Evolutionary conservation across 2,888 invertebrate genomes (phyloP), one percentile per base, ranked within the genome.

Genomic region (Conomelus anceps): DNA sequence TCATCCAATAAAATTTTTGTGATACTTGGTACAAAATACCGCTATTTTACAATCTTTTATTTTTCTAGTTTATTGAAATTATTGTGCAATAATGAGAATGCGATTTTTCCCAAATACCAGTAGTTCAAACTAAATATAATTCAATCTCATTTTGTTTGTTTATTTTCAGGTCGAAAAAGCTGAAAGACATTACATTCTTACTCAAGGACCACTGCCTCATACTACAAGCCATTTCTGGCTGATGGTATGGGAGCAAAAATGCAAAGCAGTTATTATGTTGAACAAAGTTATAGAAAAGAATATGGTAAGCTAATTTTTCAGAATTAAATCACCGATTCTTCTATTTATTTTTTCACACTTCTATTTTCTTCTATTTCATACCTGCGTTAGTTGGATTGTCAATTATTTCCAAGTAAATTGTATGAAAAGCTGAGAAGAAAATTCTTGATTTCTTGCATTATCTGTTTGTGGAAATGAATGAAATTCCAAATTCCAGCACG

Each of bases 161-260:
- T 92, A 91, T 91, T 92, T 91, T 26, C 93, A 97, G 96, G 95
- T 98, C 93, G 96, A 97, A 90, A 95, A 96, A 91, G 98, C 98
- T 89, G 95, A 96, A 92, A 95, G 99, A 91, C 96, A 96, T 93
- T 99, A 99, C 93, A 99, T 99, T 92, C 94, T 99, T 90, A 98
- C 99, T n/a, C 98, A 99, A 95, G 99, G 99, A 89, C 99, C 99
- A 9, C 94, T 99, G 90, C 95, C 95, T 90, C 95, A 96, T 92
- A 99, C 99, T 23, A 96, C 97, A 88, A 96, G 97, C 90, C 99
- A 99, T 93, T 99, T 99, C 93, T 99, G 99, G 99, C 94, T 98
- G 89, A 99, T 99, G 99, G 96, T 98, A 22, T 99, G 99, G 99
- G 98, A 99, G 94, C 98, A 99, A 93, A 95, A 97, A 91, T 96